Evolutionary conservation across 37 sponge, comb jelly and placozoan species (phyloP).

Genomic region (Dysidea cf. avara): DNA sequence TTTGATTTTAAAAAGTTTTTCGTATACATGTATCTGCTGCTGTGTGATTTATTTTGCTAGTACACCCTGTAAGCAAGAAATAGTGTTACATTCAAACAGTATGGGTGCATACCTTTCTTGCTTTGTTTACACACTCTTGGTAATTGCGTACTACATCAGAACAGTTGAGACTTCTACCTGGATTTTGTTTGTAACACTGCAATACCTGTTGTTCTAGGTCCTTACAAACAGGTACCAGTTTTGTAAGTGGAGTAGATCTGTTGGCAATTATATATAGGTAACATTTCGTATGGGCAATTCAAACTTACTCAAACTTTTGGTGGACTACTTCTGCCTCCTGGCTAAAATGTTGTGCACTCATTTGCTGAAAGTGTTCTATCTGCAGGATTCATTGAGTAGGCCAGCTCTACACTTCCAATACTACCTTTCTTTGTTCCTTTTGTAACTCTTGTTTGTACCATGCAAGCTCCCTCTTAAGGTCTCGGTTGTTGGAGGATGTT

Average conservation of each 20-base stretch:
- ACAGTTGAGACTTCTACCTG: slow-evolving; percentile 46
- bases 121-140: slow-evolving; percentile 52
- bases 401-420: no score
- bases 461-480: no score
- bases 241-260: neutral
- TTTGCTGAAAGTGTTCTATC: slow-evolving; percentile 37
- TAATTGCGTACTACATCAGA: slow-evolving; percentile 50
- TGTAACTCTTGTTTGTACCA: no score
- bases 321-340: slow-evolving; percentile 14
- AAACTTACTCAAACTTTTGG: slow-evolving; percentile 40
- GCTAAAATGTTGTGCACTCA: slow-evolving; percentile 31
- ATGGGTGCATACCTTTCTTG: slow-evolving; percentile 25
- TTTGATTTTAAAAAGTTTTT: no score
- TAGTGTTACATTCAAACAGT: no score
- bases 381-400: neutral
- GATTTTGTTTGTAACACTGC: slow-evolving; percentile 52
- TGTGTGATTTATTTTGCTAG: no score
- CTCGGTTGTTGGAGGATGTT: no score
- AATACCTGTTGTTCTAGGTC: slow-evolving; percentile 23
- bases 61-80: no score
- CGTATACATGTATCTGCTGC: no score
- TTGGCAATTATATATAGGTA: neutral
- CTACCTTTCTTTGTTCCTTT: no score
- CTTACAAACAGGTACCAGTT: slow-evolving; percentile 15
- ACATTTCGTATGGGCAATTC: no score